A percentile compares a stretch with the other conserved stretches of the same genome.
Evolutionary conservation across 2,797 vertebrate genomes (phyloP).

Genomic region (Toxotes lorentzi): DNA sequence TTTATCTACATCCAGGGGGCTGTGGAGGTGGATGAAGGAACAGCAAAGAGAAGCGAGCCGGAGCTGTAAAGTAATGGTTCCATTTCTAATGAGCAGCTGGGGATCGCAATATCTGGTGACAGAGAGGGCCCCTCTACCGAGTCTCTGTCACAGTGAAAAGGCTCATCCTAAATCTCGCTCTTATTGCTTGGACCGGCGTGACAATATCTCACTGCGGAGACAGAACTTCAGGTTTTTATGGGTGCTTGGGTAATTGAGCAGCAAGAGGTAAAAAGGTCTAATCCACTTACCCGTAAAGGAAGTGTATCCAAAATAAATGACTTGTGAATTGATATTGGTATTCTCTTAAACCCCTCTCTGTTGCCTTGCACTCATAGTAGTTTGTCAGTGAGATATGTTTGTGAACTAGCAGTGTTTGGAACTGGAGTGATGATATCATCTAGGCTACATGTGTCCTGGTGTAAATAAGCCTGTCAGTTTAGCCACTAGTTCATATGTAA

Average conservation of each 20-base stretch:
- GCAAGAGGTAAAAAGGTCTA: conserved; percentile 64
- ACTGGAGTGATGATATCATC: conserved; percentile 71
- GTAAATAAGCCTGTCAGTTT: conserved; percentile 81
- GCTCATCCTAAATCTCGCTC: conserved; percentile 78
- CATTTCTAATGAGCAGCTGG: conserved; percentile 72
- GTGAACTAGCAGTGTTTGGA: conserved; percentile 35
- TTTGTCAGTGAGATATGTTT: conserved; percentile 67
- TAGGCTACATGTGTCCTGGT: conserved; percentile 62
- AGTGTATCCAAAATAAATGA: conserved; percentile 64
- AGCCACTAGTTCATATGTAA: conserved; percentile 71
- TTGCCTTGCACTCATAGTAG: conserved; percentile 33
- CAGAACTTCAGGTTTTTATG: conserved; percentile 75
- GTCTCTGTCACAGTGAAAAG: conserved; percentile 69
- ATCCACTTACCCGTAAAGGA: conserved; percentile 66
- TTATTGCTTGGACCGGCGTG: conserved; percentile 64
- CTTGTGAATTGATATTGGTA: conserved; percentile 57
- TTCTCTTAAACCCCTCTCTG: conserved; percentile 29
- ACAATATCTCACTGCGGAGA: conserved; percentile 73
- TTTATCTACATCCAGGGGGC: conserved; percentile 74
- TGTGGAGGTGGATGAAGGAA: conserved; percentile 55
- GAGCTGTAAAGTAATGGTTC: conserved; percentile 66
- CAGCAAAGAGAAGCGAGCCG: conserved; percentile 41
- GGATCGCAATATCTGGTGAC: conserved; percentile 69
- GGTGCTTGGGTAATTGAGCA: conserved; percentile 80
- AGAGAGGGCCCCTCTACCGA: conserved; percentile 60